Conservation (phyloP, 2,888 invertebrate genomes). For the Alviniconcha strummeri region DNA sequence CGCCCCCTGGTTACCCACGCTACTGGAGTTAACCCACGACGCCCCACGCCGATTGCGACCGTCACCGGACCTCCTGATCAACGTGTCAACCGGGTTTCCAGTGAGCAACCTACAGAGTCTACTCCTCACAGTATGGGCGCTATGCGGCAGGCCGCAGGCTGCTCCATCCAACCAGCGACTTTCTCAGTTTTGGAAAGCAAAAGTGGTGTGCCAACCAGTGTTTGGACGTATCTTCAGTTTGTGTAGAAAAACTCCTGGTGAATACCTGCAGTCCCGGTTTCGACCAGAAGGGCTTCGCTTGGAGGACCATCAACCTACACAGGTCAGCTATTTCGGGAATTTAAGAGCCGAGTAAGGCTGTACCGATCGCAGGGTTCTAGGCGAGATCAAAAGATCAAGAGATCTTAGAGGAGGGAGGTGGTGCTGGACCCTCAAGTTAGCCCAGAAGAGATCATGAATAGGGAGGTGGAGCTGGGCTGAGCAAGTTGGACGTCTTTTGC, state of each 20-base stretch:
- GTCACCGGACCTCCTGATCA: background rate
- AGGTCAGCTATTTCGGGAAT: too few relatives aligned
- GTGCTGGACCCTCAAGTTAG: too few relatives aligned
- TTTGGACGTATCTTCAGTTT: background rate
- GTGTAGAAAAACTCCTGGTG: background rate
- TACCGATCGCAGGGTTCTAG: too few relatives aligned
- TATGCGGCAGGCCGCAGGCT: background rate
- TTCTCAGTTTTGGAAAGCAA: background rate
- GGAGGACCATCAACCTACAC: too few relatives aligned
- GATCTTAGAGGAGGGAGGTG: too few relatives aligned
- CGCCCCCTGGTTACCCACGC: background rate
- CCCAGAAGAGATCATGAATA: too few relatives aligned
- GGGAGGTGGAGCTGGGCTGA: too few relatives aligned
- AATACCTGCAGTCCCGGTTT: background rate
- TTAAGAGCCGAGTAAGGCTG: too few relatives aligned
- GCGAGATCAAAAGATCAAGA: too few relatives aligned
- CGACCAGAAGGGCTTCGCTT: too few relatives aligned
- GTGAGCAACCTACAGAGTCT: background rate
- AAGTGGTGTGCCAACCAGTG: background rate
- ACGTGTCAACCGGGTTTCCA: background rate
- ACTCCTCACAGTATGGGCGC: background rate
- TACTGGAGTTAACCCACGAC: background rate
- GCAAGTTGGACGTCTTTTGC: too few relatives aligned
- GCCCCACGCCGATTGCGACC: background rate
- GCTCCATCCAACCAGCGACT: background rate